These are phyloP conservation scores for Scaptomyza reducta DNA, from an alignment of 2,888 invertebrate genomes.

Conservation along the genomic window DNA sequence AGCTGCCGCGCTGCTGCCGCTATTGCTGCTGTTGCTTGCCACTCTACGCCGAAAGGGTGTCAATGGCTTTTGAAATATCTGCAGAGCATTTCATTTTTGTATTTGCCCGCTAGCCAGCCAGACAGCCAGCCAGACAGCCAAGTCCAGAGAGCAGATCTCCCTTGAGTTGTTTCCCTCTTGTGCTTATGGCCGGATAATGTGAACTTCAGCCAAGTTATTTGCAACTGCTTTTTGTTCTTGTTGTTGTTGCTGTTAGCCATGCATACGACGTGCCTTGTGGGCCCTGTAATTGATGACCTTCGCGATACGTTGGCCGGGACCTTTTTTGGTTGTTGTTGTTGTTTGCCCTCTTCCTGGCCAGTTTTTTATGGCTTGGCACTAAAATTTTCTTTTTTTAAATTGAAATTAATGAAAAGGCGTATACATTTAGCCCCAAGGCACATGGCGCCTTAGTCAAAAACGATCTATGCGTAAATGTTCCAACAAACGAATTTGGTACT, in stretches of 20 bases:
- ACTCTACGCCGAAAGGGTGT: constrained; percentile 75
- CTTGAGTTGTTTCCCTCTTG: constrained; percentile 69
- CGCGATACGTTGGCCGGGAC: constrained; percentile 70
- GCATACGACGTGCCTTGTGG: constrained; percentile 61
- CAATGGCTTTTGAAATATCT: constrained; percentile 81
- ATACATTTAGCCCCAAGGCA: constrained; percentile 49
- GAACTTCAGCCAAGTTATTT: constrained; percentile 76
- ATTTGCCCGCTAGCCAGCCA: constrained; percentile 49
- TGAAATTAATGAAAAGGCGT: constrained; percentile 78
- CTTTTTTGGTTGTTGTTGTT: constrained; percentile 41
- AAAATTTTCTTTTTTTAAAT: constrained; percentile 71
- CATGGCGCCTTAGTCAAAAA: constrained; percentile 66
- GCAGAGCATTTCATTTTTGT: constrained; percentile 73
- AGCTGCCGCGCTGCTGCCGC: constrained; percentile 41
- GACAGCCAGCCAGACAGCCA: constrained; percentile 1
- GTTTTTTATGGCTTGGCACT: constrained; percentile 77
- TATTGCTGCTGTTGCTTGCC: constrained; percentile 6
- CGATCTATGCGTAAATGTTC: constrained; percentile 45
- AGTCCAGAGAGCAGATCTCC: constrained; percentile 12
- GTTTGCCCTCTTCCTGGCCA: constrained; percentile 42
- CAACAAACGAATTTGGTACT: constrained; percentile 21
- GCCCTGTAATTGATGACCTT: constrained; percentile 76
- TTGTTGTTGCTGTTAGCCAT: constrained; percentile 48
- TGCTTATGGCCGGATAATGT: constrained; percentile 75
- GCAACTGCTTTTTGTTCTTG: constrained; percentile 61